phyloP scores from a whole-genome alignment of 92 coral and sea anemone genomes.

The Micromussa lordhowensis region DNA sequence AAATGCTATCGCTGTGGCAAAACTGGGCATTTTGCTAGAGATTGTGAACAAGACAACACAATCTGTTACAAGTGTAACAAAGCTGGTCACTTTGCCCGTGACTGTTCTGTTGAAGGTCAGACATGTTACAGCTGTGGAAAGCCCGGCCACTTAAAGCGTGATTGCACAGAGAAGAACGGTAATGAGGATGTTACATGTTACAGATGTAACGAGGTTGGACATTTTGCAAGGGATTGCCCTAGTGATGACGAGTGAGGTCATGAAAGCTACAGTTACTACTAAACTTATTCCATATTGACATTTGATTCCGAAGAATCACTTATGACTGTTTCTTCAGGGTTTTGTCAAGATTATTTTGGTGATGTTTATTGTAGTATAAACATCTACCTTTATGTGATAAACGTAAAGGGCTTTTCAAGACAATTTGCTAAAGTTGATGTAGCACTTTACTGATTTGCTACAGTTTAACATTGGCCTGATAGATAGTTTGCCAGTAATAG shows the following conservation, averaged over 20 bases:
- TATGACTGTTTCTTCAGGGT: neutral
- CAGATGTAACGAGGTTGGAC: conserved; percentile 84
- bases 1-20: conserved; percentile 86
- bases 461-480: neutral
- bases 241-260: conserved; percentile 43
- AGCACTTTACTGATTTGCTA: neutral
- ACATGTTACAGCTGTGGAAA: conserved; percentile 78
- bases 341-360: neutral
- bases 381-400: neutral
- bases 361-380: neutral
- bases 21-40: conserved; percentile 90
- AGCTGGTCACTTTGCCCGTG: conserved; percentile 85
- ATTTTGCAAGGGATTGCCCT: conserved; percentile 90
- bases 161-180: conserved; percentile 65
- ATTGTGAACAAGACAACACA: conserved; percentile 71
- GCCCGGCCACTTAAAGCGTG: conserved; percentile 88
- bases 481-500: neutral
- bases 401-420: neutral
- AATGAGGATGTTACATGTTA: conserved; percentile 60
- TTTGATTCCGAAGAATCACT: conserved; percentile 20
- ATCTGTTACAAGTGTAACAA: conserved; percentile 83
- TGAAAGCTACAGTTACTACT: neutral
- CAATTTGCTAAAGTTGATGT: neutral
- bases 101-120: conserved; percentile 62
- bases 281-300: neutral